phyloP scores from a whole-genome alignment of 2,113 vertebrate species.

The Pachycephala philippinensis region DNA sequence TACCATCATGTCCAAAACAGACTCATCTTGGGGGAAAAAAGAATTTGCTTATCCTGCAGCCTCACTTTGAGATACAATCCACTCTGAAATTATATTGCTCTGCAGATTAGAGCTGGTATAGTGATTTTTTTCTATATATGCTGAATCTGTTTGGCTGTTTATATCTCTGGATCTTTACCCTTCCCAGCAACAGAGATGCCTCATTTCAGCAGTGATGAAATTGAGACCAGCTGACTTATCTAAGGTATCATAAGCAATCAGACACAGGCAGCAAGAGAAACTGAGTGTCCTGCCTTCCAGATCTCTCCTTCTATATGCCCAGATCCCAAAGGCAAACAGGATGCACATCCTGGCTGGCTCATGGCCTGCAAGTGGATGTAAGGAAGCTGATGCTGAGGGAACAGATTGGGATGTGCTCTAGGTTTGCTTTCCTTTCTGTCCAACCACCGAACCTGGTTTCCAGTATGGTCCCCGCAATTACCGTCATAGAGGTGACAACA shows the following conservation, averaged over 20 bases:
- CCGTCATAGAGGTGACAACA: neutral
- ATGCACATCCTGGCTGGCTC: neutral
- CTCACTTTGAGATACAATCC: neutral
- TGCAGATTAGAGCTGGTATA: neutral
- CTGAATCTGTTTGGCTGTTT: neutral
- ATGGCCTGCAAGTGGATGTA: fast-evolving
- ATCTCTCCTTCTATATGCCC: neutral
- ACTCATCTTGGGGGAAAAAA: fast-evolving
- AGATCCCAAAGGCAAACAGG: neutral
- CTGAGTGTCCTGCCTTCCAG: neutral
- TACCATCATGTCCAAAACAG: neutral
- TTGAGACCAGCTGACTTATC: neutral
- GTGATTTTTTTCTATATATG: neutral
- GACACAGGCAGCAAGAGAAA: neutral
- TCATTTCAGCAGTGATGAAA: neutral
- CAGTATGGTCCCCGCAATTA: neutral
- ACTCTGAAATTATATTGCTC: neutral
- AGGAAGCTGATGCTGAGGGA: neutral
- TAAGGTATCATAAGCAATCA: neutral
- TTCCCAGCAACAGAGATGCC: neutral
- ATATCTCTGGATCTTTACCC: neutral
- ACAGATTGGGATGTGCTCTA: neutral
- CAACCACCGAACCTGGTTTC: neutral
- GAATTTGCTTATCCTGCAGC: neutral
- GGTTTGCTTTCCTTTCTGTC: neutral